Conservation (phyloP, 2,888 invertebrate species). For the Chymomyza amoena region DNA sequence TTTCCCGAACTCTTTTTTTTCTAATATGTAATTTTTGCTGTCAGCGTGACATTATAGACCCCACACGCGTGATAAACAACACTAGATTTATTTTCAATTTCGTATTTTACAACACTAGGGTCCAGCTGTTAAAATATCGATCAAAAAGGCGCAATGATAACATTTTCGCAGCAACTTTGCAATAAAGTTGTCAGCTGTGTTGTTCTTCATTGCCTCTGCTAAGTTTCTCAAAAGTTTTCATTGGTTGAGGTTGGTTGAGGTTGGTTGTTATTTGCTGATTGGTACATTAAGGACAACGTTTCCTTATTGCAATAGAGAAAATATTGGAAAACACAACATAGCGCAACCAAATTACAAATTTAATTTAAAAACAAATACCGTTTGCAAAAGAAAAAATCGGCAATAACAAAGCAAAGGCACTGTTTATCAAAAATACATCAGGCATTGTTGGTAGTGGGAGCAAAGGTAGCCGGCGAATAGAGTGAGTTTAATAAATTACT, state of each 20-base stretch:
- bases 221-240: constrained; percentile 5
- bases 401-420: not conserved
- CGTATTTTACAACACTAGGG: not conserved
- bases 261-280: constrained; percentile 51
- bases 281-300: constrained; percentile 18
- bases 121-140: not conserved
- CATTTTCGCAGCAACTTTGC: not conserved
- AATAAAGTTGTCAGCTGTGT: constrained; percentile 14
- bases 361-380: not conserved
- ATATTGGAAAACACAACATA: not conserved
- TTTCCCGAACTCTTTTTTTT: constrained; percentile 41
- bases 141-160: not conserved
- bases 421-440: constrained; percentile 12
- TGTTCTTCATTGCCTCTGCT: constrained; percentile 18
- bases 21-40: constrained; percentile 30
- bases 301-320: constrained; percentile 33
- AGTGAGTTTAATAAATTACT: constrained; percentile 13
- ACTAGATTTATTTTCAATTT: not conserved
- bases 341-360: not conserved
- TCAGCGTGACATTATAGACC: constrained; percentile 45
- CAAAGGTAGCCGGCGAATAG: constrained; percentile 44
- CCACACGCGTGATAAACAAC: not conserved
- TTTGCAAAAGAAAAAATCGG: not conserved
- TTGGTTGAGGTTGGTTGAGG: constrained; percentile 23
- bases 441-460: constrained; percentile 29